Evolutionary conservation across 2,888 invertebrate species (phyloP).

Genomic region (Baronia brevicornis): DNA sequence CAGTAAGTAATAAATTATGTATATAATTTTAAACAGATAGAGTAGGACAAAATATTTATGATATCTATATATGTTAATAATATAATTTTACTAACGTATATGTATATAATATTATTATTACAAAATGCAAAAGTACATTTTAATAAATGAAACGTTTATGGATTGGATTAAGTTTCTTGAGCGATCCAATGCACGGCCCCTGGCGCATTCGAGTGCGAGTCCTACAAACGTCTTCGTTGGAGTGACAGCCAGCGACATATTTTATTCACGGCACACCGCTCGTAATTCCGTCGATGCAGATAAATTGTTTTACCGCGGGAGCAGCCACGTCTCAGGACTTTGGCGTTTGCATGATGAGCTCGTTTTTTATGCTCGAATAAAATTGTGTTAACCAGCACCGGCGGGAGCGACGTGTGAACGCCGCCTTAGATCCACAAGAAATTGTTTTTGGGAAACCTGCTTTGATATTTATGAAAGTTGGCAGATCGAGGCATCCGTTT

Average conservation of each 20-base stretch:
- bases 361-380: conserved; percentile 74
- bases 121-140: too few species aligned
- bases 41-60: too few species aligned
- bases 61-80: too few species aligned
- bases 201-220: too few species aligned
- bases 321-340: conserved; percentile 64
- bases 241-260: conserved; percentile 73
- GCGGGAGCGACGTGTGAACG: conserved; percentile 56
- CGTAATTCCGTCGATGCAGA: conserved; percentile 75
- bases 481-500: conserved; percentile 50
- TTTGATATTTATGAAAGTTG: conserved; percentile 72
- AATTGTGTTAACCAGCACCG: conserved; percentile 68
- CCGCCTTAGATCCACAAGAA: conserved; percentile 53
- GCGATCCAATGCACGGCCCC: too few species aligned
- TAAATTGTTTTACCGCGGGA: conserved; percentile 74
- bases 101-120: too few species aligned
- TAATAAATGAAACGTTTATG: too few species aligned
- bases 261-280: conserved; percentile 69
- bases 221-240: conserved; percentile 55
- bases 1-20: too few species aligned
- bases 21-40: too few species aligned
- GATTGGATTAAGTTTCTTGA: too few species aligned
- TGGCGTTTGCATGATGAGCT: conserved; percentile 75
- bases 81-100: too few species aligned
- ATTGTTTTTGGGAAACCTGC: conserved; percentile 64